Conservation (phyloP, 23 tunicate genomes). For the Trididemnum clinides region DNA sequence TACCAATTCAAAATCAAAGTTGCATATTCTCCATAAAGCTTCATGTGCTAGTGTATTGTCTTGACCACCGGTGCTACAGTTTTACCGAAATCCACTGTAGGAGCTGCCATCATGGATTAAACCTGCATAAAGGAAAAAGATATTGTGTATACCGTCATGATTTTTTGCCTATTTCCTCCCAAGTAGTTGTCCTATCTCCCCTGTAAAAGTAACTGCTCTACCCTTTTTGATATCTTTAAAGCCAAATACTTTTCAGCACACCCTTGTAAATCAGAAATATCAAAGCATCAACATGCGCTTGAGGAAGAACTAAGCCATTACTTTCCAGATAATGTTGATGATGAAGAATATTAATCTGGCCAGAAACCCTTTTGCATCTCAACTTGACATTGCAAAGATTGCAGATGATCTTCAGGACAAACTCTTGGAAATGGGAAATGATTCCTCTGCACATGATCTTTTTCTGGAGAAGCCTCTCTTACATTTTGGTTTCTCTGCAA, state of each 20-base stretch:
- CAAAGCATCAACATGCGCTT: neutral
- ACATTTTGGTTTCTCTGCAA: neutral
- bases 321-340: constrained; percentile 16
- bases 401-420: constrained; percentile 27
- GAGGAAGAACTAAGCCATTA: constrained; percentile 12
- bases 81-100: no score
- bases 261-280: neutral
- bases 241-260: neutral
- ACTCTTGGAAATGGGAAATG: constrained; percentile 13
- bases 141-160: no score
- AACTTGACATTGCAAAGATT: constrained; percentile 10
- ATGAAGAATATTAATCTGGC: neutral
- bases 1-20: no score
- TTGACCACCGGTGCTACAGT: no score
- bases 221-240: neutral
- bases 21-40: no score
- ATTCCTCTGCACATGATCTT: neutral
- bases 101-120: no score
- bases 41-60: no score
- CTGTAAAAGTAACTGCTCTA: no score
- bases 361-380: neutral
- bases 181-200: no score
- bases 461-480: neutral
- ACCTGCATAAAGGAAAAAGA: no score
- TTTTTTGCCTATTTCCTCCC: no score